Conservation (phyloP, 2,888 invertebrate species). For the Chirona hameri region DNA sequence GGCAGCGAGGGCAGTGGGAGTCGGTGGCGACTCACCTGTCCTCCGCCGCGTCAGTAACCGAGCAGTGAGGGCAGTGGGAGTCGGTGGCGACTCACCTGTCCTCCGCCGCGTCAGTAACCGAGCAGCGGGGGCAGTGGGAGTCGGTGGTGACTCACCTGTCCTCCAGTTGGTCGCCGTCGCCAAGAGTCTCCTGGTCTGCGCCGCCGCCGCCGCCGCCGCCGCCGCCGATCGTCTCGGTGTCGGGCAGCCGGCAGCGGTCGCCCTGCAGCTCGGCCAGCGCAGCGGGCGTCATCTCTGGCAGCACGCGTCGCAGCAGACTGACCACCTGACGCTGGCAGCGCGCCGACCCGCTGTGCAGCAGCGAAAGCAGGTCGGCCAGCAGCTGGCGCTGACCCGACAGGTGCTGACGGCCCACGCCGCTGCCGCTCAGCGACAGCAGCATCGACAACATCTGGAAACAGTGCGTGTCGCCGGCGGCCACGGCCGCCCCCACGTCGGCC, state of each 20-base stretch:
- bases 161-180: too few species aligned
- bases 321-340: constrained; percentile 91
- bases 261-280: constrained; percentile 73
- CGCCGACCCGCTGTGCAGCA: constrained; percentile 90
- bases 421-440: constrained; percentile 89
- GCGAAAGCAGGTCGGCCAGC: constrained; percentile 74
- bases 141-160: neutral
- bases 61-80: too few species aligned
- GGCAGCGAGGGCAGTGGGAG: too few species aligned
- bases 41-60: too few species aligned
- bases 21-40: too few species aligned
- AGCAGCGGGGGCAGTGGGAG: too few species aligned
- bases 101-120: too few species aligned
- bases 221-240: constrained; percentile 40
- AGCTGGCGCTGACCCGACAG: constrained; percentile 83
- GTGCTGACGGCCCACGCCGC: constrained; percentile 82
- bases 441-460: constrained; percentile 96
- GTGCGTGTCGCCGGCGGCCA: constrained; percentile 70
- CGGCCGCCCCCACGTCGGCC: constrained; percentile 55
- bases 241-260: constrained; percentile 65
- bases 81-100: too few species aligned
- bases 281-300: constrained; percentile 84
- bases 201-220: neutral
- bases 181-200: neutral
- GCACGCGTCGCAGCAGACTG: constrained; percentile 75